These are phyloP conservation scores for Montifringilla adamsi DNA, from an alignment of 2,113 vertebrate genomes.

Conservation along the genomic window DNA sequence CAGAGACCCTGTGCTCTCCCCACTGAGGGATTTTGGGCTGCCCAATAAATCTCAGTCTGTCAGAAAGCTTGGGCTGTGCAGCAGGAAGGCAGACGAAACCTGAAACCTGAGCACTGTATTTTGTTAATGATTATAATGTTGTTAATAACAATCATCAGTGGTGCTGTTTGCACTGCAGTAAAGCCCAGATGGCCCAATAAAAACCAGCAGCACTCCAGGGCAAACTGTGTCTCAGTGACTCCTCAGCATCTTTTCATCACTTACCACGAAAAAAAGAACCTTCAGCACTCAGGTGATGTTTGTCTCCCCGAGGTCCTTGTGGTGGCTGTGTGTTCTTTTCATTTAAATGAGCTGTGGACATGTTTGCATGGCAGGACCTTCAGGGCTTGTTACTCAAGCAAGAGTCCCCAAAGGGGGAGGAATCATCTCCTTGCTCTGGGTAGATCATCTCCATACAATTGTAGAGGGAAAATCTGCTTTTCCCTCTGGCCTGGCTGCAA, in stretches of 20 bases:
- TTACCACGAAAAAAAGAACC: neutral
- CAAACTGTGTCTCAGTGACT: neutral
- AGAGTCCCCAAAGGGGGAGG: neutral
- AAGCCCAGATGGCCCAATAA: constrained; percentile 57
- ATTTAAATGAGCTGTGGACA: neutral
- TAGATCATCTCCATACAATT: neutral
- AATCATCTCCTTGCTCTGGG: neutral
- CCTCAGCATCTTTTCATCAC: neutral
- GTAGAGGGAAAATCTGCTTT: neutral
- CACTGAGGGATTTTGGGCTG: neutral
- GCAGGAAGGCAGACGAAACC: neutral
- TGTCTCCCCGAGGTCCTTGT: neutral
- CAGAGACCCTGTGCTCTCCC: neutral
- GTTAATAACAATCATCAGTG: neutral
- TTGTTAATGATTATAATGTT: constrained; percentile 42
- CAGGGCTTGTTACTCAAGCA: neutral
- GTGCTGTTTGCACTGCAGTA: constrained; percentile 38
- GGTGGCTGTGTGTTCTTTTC: neutral
- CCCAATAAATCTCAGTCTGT: neutral
- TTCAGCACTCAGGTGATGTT: neutral
- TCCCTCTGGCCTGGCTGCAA: neutral
- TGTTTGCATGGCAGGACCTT: neutral
- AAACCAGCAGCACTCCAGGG: neutral
- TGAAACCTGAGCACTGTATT: neutral
- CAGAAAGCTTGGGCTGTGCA: neutral